Base-by-base conservation (phyloP, 2,797 vertebrate species). In the Acestrorhynchus altus region DNA sequence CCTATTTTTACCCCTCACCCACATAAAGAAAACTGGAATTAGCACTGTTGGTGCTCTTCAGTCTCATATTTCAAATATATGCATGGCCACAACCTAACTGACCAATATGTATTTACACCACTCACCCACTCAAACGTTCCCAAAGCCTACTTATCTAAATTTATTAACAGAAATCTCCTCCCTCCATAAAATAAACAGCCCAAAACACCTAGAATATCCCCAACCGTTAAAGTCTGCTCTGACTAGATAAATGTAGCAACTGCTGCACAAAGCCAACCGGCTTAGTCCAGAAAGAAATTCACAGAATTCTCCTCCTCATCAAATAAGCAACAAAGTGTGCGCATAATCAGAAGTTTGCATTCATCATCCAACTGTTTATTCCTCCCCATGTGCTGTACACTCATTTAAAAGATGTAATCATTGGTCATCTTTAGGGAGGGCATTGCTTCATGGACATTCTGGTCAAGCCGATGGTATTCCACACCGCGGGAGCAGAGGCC, bases 391-490 rank as follows among this genome's bases (percentile, higher is more conserved):
- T 35, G 46, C 8, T 40, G 11, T 13, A 7, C 0, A 10, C 4
- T 26, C 57, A 52, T 16, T 78, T 90, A 99, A 86, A 98, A 98
- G 35, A 98, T 91, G 60, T 99, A 98, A 89, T 97, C 95, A 18
- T 94, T 95, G 76, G 98, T 97, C 88, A 97, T 97, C 88, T 98
- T 98, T 74, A 98, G 93, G 73, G 97, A 98, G 75, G 97, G 97
- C 97, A 98, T 98, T 4, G 97, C 97, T 74, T 98, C 96, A 0
- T 95, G 93, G 73, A 98, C 95, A 12, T 98, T 98, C 81, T 98
- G 96, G 90, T 98, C 96, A 65, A 98, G 90, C 3, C 96, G 94
- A 83, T 92, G 97, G 77, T 98, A 99, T 64, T 96, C 95, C 67
- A 96, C 93, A 0, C 91, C 94, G 79, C 95, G 95, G 0, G 97